A percentile compares a stretch with the other conserved stretches of the same genome.
Evolutionary conservation across 2,113 vertebrate genomes (phyloP).

Genomic region (Cynocephalus volans): DNA sequence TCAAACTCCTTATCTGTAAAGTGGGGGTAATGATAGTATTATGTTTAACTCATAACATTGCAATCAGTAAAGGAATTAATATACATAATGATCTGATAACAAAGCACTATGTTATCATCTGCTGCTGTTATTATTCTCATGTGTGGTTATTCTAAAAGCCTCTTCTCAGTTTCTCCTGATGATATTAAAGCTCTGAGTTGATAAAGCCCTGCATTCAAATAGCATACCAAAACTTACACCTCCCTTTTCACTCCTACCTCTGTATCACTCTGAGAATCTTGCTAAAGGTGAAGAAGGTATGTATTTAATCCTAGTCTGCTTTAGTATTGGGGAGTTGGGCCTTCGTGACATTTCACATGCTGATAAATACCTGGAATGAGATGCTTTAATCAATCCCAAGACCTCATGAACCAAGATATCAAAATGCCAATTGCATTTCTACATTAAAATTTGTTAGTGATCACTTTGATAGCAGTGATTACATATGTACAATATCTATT

Average conservation of each 20-base stretch:
- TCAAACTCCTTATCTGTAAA: constrained; percentile 40
- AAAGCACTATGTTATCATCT: background rate
- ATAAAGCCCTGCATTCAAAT: background rate
- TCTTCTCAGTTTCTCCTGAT: constrained; percentile 16
- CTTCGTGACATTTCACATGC: background rate
- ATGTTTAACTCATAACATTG: constrained; percentile 10
- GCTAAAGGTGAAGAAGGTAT: background rate
- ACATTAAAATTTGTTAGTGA: constrained; percentile 6
- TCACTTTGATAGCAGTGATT: constrained; percentile 22
- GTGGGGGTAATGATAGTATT: background rate
- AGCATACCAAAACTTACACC: background rate
- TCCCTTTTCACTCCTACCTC: constrained; percentile 10
- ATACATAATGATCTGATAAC: constrained; percentile 8
- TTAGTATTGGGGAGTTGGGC: background rate
- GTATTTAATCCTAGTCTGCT: background rate
- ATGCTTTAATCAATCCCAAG: background rate
- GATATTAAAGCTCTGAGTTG: constrained; percentile 22
- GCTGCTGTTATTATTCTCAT: constrained; percentile 3
- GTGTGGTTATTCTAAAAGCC: background rate
- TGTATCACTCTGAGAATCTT: background rate
- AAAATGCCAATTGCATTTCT: constrained; percentile 44
- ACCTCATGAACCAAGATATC: background rate
- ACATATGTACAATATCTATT: background rate
- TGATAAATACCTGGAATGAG: constrained; percentile 21
- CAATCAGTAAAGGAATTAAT: constrained; percentile 50